Conservation (phyloP, 2,113 vertebrate genomes). For the Lynx canadensis region DNA sequence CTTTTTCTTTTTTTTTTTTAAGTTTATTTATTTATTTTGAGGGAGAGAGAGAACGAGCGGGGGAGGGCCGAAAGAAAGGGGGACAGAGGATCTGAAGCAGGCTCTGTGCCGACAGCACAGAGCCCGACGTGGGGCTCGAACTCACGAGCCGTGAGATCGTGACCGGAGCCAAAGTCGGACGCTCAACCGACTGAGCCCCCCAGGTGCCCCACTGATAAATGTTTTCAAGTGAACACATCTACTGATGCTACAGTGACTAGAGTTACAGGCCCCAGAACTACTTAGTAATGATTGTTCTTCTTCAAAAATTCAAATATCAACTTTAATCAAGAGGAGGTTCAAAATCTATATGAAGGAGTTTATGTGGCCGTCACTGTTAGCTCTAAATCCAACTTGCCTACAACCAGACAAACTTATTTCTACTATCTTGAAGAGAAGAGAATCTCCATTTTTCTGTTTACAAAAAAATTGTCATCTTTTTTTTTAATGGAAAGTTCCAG, state of each 20-base stretch:
- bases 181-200: too few relatives aligned
- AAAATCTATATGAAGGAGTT: neutral
- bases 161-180: too few relatives aligned
- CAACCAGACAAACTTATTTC: neutral
- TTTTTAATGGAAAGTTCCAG: neutral
- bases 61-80: too few relatives aligned
- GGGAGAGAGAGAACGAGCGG: too few relatives aligned
- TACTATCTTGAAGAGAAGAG: neutral
- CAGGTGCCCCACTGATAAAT: neutral
- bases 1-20: neutral
- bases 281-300: neutral
- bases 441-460: neutral
- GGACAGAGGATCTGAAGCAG: too few relatives aligned
- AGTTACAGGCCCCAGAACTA: neutral
- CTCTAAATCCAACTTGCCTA: neutral
- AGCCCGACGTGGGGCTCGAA: too few relatives aligned
- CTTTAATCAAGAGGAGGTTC: neutral
- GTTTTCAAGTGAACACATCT: neutral
- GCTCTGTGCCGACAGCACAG: too few relatives aligned
- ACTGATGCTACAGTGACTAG: neutral
- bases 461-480: neutral
- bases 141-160: too few relatives aligned
- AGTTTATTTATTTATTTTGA: too few relatives aligned
- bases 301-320: neutral
- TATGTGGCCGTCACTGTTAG: rapidly evolving